Percentiles rank a stretch among this genome's conserved stretches.
Evolutionary conservation across 2,888 invertebrate species (phyloP).

Genomic region (Ephialtes manifestator): DNA sequence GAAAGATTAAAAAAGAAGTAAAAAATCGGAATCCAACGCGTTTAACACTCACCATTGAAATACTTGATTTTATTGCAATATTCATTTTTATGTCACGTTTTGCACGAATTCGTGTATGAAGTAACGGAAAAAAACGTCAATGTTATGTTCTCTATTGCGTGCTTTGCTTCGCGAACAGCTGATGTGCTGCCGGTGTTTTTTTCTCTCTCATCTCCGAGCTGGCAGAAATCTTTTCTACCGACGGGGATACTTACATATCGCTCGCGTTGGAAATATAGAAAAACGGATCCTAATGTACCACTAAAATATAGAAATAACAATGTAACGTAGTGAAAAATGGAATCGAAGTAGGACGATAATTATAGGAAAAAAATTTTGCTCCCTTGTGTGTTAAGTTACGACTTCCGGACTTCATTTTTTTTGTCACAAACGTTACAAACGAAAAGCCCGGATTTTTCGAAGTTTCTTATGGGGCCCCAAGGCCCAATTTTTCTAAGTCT

Average conservation of each 20-base stretch:
- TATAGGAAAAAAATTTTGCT: no score
- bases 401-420: no score
- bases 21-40: not conserved
- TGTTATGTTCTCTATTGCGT: not conserved
- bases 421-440: no score
- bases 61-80: slow-evolving; percentile 48
- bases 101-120: not conserved
- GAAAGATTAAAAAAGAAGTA: not conserved
- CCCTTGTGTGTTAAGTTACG: no score
- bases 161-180: not conserved
- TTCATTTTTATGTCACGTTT: slow-evolving; percentile 53
- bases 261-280: no score
- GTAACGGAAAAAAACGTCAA: not conserved
- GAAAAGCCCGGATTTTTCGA: no score
- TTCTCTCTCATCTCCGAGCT: not conserved
- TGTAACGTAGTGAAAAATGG: no score
- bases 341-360: no score
- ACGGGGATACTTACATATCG: not conserved
- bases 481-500: no score
- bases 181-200: not conserved
- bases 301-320: no score
- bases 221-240: not conserved
- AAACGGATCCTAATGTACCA: no score
- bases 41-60: slow-evolving; percentile 52
- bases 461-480: no score